Percentiles rank a stretch among this genome's conserved stretches.
These are phyloP conservation scores for Oreochromis grahami DNA, from an alignment of 2,797 vertebrate species.

Conservation along the genomic window DNA sequence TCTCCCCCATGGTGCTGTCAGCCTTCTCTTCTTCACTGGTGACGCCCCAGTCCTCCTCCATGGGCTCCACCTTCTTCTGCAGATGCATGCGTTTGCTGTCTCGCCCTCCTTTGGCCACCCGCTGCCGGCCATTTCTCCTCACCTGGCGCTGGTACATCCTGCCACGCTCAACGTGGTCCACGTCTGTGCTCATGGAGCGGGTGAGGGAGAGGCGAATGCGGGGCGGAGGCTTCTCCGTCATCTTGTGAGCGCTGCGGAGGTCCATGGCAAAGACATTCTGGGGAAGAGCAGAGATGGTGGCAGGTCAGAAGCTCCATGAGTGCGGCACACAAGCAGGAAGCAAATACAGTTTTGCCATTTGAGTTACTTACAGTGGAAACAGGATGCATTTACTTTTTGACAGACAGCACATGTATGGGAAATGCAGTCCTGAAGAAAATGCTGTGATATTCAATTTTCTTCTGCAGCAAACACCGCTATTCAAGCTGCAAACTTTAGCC, in stretches of 20 bases:
- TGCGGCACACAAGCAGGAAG: background rate
- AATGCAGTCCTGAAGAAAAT: background rate
- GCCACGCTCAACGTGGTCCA: conserved; percentile 44
- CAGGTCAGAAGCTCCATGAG: background rate
- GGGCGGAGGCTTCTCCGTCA: conserved; percentile 74
- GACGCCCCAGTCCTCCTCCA: conserved; percentile 49
- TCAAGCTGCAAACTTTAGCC: background rate
- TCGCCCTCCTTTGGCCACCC: conserved; percentile 11
- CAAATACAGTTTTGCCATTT: background rate
- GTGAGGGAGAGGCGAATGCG: conserved; percentile 92
- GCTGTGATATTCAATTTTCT: background rate
- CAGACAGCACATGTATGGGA: background rate
- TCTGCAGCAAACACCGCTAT: background rate
- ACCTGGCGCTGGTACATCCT: conserved; percentile 34
- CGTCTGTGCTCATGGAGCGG: conserved; percentile 80
- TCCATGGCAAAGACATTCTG: conserved; percentile 96
- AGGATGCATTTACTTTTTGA: background rate
- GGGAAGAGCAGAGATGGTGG: background rate
- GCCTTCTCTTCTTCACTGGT: conserved; percentile 62
- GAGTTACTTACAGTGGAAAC: background rate
- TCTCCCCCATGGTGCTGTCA: conserved; percentile 49
- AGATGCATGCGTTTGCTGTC: conserved; percentile 11
- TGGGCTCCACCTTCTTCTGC: conserved; percentile 16
- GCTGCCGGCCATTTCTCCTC: conserved; percentile 59
- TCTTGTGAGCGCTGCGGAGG: conserved; percentile 90